phyloP scores from a whole-genome alignment of 2,888 invertebrate genomes.

The Germaria angustata region DNA sequence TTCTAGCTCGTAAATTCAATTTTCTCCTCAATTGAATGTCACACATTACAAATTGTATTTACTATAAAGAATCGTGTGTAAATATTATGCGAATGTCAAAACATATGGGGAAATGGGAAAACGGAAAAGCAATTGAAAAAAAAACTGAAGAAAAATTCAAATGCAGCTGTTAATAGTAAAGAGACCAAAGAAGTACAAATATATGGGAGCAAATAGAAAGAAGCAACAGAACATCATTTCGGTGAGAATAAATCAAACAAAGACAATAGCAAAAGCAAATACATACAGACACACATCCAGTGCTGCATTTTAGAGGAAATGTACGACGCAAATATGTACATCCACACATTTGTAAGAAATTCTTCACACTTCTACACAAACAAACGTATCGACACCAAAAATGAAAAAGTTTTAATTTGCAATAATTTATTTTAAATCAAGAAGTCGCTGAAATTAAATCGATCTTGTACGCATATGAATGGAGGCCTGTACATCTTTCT shows the following conservation, averaged over 20 bases:
- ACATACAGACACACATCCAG: constrained; percentile 55
- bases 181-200: constrained; percentile 65
- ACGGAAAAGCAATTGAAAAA: constrained; percentile 1
- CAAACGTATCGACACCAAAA: background rate
- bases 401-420: background rate
- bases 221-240: constrained; percentile 23
- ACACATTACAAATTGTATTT: constrained; percentile 73
- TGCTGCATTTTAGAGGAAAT: constrained; percentile 13
- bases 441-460: too few relatives aligned
- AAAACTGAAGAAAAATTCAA: constrained; percentile 27
- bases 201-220: constrained; percentile 28
- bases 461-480: too few relatives aligned
- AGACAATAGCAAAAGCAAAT: constrained; percentile 66
- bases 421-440: too few relatives aligned
- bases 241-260: constrained; percentile 51
- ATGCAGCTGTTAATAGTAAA: constrained; percentile 51
- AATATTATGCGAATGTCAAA: constrained; percentile 68
- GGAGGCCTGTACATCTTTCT: too few relatives aligned
- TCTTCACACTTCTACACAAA: background rate
- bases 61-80: constrained; percentile 69
- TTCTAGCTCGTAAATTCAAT: constrained; percentile 72
- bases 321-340: background rate
- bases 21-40: constrained; percentile 74
- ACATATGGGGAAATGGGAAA: constrained; percentile 44
- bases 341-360: background rate